A percentile compares a stretch with the other conserved stretches of the same genome.
phyloP scores from a whole-genome alignment of 2,888 invertebrate genomes.

The Apodemia mormo region DNA sequence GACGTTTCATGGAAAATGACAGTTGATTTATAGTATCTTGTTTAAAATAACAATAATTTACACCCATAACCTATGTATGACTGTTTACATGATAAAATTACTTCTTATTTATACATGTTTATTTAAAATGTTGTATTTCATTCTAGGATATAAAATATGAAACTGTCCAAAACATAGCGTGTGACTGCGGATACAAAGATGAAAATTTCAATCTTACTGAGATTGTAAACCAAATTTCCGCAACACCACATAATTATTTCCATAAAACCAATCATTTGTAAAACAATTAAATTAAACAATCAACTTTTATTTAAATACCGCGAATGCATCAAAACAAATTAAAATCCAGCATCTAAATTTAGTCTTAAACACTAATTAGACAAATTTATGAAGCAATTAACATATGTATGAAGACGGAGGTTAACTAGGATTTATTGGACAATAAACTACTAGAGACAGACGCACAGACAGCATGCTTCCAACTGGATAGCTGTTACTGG shows the following conservation, averaged over 20 bases:
- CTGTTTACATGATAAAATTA: no score
- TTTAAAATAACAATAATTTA: background rate
- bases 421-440: conserved; percentile 58
- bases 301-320: background rate
- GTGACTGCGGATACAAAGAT: no score
- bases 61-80: background rate
- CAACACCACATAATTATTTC: no score
- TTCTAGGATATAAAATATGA: no score
- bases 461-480: conserved; percentile 44
- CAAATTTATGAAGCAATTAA: conserved; percentile 48
- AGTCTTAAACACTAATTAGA: conserved; percentile 14
- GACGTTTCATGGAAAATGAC: conserved; percentile 22
- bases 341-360: conserved; percentile 12
- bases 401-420: conserved; percentile 45
- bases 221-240: no score
- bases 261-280: background rate
- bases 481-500: conserved; percentile 9
- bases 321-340: background rate
- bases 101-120: no score
- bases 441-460: conserved; percentile 58
- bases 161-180: no score
- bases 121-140: no score
- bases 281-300: conserved; percentile 1
- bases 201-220: no score
- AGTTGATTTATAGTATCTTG: conserved; percentile 21